Base-by-base conservation (phyloP, 2,113 vertebrate genomes). In the Rallus limicola region DNA sequence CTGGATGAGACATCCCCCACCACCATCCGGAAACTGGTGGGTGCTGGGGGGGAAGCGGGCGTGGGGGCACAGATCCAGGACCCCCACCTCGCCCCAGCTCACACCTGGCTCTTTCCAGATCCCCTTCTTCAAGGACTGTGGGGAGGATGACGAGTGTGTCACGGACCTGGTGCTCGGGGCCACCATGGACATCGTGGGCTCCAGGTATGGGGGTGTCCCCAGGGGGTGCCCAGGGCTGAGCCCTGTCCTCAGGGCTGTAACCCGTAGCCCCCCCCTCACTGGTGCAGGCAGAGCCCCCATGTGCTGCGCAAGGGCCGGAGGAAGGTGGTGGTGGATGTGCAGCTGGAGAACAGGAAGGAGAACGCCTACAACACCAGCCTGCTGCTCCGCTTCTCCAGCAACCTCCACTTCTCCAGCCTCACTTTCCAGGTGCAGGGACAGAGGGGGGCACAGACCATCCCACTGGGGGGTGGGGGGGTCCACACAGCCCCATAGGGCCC, bases 101-200 rank as follows among this genome's bases (percentile, higher is more conserved):
- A 65, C 44, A 1, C 53, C 77, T 1, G 0, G 31, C 63, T 59
- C 40, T 80, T 82, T 83, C 46, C 91, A 99, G 99, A 98, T 99
- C 88, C 98, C 99, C 3, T 99, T 99, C 97, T 99, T 99, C 38
- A 99, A 99, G 97, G 99, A 99, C 70, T 99, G 99, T 4, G 99
- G 99, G 2, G 98, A 99, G 7, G 99, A 99, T 17, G 97, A 99
- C 0, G 98, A 99, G 86, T 99, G 99, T 10, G 92, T 99, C 44
- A 98, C 99, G 0, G 98, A 99, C 86, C 95, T 99, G 95, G 98
- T 98, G 77, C 98, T 99, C 52, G 89, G 93, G 69, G 99, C 99
- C 33, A 96, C 93, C 42, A 98, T 98, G 97, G 98, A 99, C 97
- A 97, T 99, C 58, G 91, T 69, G 28, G 99, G 99, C 60, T 99